A percentile compares a stretch with the other conserved stretches of the same genome.
These are phyloP conservation scores for Cetoscarus ocellatus DNA, from an alignment of 2,797 vertebrate genomes.

Conservation along the genomic window DNA sequence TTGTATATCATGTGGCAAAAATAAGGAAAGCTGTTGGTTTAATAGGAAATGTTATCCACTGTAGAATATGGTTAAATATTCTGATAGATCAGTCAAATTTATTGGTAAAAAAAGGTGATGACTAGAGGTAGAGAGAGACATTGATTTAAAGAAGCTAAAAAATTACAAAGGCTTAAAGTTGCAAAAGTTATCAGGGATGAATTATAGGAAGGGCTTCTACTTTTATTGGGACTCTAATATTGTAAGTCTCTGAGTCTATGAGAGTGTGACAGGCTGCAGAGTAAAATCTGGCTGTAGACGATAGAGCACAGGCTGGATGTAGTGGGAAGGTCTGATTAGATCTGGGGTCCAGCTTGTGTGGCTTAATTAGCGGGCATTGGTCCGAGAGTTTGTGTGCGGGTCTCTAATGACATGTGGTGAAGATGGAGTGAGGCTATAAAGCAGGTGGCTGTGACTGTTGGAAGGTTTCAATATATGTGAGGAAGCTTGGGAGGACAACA, in stretches of 20 bases:
- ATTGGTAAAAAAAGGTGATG: not conserved
- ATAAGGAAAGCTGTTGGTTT: no score
- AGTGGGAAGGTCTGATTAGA: conserved; percentile 66
- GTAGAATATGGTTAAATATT: conserved; percentile 20
- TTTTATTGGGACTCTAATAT: conserved; percentile 6
- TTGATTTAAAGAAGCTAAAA: conserved; percentile 14
- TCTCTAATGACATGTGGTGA: conserved; percentile 50
- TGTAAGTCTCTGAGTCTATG: not conserved
- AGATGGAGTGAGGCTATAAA: conserved; percentile 68
- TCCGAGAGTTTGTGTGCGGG: not conserved
- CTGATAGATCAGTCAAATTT: not conserved
- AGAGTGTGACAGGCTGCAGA: conserved; percentile 29
- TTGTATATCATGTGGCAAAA: no score
- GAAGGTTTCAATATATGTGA: conserved; percentile 64
- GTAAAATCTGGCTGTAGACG: conserved; percentile 28
- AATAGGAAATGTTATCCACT: no score
- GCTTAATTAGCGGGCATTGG: conserved; percentile 34
- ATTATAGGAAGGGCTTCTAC: conserved; percentile 12
- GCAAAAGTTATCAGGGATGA: conserved; percentile 12
- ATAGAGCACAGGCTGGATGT: conserved; percentile 42
- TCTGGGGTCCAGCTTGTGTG: conserved; percentile 35
- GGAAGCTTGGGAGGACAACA: conserved; percentile 38
- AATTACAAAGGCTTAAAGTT: conserved; percentile 4
- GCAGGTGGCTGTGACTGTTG: conserved; percentile 67
- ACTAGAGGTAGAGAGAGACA: not conserved